Conservation (phyloP, 2,888 invertebrate genomes). For the Aplocera efformata region DNA sequence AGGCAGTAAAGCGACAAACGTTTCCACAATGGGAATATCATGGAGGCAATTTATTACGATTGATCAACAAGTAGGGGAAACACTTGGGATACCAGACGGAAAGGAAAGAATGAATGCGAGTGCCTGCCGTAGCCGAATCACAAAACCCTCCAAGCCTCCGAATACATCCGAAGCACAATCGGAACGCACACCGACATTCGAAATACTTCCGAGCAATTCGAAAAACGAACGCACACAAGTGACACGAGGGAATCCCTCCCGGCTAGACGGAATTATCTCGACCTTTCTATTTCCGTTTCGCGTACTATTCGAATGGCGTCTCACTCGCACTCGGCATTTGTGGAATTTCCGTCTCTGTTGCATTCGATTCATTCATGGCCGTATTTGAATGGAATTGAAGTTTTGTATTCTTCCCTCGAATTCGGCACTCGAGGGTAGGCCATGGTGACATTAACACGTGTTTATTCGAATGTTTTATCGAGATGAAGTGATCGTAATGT, state of each 20-base stretch:
- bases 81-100: constrained; percentile 59
- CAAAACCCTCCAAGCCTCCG: constrained; percentile 50
- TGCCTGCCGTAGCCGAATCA: constrained; percentile 44
- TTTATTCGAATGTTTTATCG: constrained; percentile 18
- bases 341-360: constrained; percentile 58
- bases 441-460: constrained; percentile 49
- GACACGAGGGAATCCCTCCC: constrained; percentile 79
- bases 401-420: constrained; percentile 59
- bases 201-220: constrained; percentile 64
- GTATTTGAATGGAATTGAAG: constrained; percentile 73
- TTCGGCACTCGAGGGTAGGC: constrained; percentile 49
- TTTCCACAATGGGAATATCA: constrained; percentile 78
- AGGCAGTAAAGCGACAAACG: constrained; percentile 77
- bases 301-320: constrained; percentile 75
- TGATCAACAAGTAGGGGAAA: constrained; percentile 73
- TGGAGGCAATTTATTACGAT: constrained; percentile 79
- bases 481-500: constrained; percentile 30
- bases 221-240: constrained; percentile 77
- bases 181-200: constrained; percentile 66
- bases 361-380: constrained; percentile 77
- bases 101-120: constrained; percentile 64
- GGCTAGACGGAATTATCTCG: constrained; percentile 80
- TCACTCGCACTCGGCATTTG: constrained; percentile 45
- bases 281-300: constrained; percentile 78
- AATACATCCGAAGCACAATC: constrained; percentile 43